Evolutionary conservation across 2,113 vertebrate genomes (phyloP), one percentile per base, ranked within the genome.

Genomic region (Bucco capensis): DNA sequence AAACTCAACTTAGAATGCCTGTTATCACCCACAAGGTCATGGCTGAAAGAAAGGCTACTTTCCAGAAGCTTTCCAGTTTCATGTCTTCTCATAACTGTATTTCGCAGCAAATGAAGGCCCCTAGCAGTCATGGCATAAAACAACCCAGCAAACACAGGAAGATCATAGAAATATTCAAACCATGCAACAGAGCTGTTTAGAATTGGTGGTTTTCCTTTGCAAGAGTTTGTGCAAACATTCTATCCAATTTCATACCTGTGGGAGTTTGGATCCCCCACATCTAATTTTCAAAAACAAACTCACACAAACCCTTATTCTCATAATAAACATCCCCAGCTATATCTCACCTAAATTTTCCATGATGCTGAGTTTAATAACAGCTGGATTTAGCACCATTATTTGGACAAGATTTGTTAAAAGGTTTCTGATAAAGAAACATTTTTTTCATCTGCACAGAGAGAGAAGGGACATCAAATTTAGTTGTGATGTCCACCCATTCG

Each of bases 311-410:
- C 28, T 91, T 69, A 57, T 33, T 89, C 46, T 66, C 82, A 92
- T 60, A 94, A 92, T 76, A 92, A 94, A 91, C 69, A 88, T 71
- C 18, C 61, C 46, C 33, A 65, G 76, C 46, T 83, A 86, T 8
- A 77, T 38, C 73, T 88, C 73, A 86, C 37, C 65, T 75, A 75
- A 60, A 88, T 91, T 90, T 91, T 93, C 80, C 83, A 72, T 5
- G 61, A 69, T 57, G 64, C 46, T 33, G 40, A 89, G 47, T 89
- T 95, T 77, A 91, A 95, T 83, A 91, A 85, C 92, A 88, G 21
- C 17, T 86, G 75, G 83, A 90, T 95, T 92, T 80, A 91, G 77
- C 22, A 74, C 40, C 49, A 23, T 65, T 89, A 86, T 69, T 88
- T 91, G 37, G 50, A 74, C 15, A 94, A 71, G 51, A 75, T 46